These are phyloP conservation scores for Scomber scombrus DNA, from an alignment of 2,113 vertebrate genomes.

Conservation along the genomic window DNA sequence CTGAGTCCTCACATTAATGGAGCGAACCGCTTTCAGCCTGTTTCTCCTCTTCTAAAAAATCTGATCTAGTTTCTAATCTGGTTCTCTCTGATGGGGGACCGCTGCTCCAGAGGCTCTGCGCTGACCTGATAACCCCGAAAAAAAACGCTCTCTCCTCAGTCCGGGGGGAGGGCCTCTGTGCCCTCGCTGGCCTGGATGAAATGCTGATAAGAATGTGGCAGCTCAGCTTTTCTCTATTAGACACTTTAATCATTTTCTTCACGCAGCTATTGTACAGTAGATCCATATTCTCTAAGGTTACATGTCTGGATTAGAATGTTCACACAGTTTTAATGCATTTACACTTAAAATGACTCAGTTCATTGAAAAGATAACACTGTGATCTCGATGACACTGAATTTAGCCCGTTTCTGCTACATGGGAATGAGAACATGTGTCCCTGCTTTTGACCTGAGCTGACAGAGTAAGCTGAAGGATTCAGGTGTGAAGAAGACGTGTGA, in stretches of 20 bases:
- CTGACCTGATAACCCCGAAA: constrained; percentile 74
- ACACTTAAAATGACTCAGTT: background rate
- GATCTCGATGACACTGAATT: too few species aligned
- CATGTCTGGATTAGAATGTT: background rate
- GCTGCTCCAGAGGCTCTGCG: constrained; percentile 40
- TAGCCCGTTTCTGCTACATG: too few species aligned
- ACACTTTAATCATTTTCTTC: constrained; percentile 1
- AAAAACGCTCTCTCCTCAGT: constrained; percentile 1
- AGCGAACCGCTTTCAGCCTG: constrained; percentile 39
- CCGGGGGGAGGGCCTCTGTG: constrained; percentile 42
- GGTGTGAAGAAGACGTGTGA: too few species aligned
- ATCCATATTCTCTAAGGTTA: background rate
- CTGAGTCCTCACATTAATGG: constrained; percentile 27
- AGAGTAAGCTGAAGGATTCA: too few species aligned
- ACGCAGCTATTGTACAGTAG: background rate
- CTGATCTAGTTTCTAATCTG: constrained; percentile 79
- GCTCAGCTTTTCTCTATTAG: constrained; percentile 9
- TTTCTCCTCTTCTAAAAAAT: constrained; percentile 50
- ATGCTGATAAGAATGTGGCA: constrained; percentile 14
- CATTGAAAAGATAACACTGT: background rate
- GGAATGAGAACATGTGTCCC: too few species aligned
- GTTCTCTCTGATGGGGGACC: constrained; percentile 49
- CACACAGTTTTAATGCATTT: background rate
- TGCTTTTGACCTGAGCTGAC: too few species aligned
- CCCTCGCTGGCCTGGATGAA: constrained; percentile 46